Percentiles rank a stretch among this genome's conserved stretches.
These are phyloP conservation scores for Trematocara variabile DNA, from an alignment of 2,113 vertebrate species.

Conservation along the genomic window DNA sequence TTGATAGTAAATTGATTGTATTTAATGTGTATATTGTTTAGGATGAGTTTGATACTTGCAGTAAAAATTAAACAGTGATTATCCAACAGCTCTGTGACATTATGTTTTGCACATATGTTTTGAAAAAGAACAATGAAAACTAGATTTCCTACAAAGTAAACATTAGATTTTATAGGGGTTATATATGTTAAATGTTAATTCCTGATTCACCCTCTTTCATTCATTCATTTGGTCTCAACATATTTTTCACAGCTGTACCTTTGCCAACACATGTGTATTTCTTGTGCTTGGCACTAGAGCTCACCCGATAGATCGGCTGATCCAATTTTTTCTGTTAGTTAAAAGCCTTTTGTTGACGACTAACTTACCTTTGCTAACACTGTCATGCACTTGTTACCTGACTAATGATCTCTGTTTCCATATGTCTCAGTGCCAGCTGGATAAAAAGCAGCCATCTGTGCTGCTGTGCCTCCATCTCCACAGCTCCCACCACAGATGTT, in stretches of 20 bases:
- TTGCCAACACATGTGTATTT: not conserved
- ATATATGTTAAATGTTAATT: not conserved
- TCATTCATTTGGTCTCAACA: not conserved
- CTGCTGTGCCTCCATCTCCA: not conserved
- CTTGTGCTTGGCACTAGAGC: not conserved
- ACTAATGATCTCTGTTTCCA: slow-evolving; percentile 28
- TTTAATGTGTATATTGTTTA: not conserved
- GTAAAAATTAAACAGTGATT: not conserved
- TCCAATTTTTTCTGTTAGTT: not conserved
- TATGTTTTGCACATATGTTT: not conserved
- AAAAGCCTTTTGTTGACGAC: not conserved
- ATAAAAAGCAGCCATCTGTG: slow-evolving; percentile 36
- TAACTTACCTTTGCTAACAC: not conserved
- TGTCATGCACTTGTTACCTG: not conserved
- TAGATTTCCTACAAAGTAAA: not conserved
- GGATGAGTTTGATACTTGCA: not conserved
- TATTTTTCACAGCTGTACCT: not conserved
- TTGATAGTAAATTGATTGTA: not conserved
- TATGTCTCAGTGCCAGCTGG: slow-evolving; percentile 19
- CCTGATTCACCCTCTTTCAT: not conserved
- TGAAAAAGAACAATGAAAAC: not conserved
- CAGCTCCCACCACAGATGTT: slow-evolving; percentile 15
- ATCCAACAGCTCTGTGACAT: not conserved
- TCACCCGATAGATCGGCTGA: not conserved
- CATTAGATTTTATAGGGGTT: not conserved